phyloP scores from a whole-genome alignment of 2,797 vertebrate species.

The Clarias platycephalus region DNA sequence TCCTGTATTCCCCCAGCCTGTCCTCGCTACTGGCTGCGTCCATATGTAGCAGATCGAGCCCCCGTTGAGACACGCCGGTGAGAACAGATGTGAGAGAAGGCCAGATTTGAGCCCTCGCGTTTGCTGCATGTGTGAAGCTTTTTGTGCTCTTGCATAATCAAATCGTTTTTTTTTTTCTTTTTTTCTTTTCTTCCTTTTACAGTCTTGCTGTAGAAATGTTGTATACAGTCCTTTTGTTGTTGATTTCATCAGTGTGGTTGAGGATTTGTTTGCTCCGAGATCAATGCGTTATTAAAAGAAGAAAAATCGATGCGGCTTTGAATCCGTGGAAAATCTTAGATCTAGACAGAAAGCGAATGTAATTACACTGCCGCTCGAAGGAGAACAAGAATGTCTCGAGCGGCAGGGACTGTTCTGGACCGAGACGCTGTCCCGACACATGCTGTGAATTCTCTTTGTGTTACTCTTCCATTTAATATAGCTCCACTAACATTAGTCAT shows the following conservation, averaged over 20 bases:
- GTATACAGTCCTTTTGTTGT: background rate
- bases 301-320: slow-evolving; percentile 28
- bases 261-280: slow-evolving; percentile 17
- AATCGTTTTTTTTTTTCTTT: background rate
- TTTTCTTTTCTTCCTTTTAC: background rate
- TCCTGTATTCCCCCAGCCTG: slow-evolving; percentile 58
- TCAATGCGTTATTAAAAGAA: slow-evolving; percentile 30
- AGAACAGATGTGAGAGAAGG: slow-evolving; percentile 47
- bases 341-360: background rate
- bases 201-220: background rate
- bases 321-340: background rate
- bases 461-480: background rate
- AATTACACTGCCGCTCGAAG: slow-evolving; percentile 10
- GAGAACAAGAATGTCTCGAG: background rate
- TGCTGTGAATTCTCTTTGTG: slow-evolving; percentile 2
- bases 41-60: slow-evolving; percentile 40
- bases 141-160: background rate
- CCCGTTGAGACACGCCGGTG: slow-evolving; percentile 27
- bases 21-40: slow-evolving; percentile 40
- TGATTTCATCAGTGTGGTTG: background rate
- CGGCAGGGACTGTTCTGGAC: background rate
- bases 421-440: background rate
- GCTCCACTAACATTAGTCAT: background rate
- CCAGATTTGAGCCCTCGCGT: slow-evolving; percentile 7
- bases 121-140: background rate